Conservation (phyloP, 2,888 invertebrate genomes). For the Nematopogon swammerdamellus region DNA sequence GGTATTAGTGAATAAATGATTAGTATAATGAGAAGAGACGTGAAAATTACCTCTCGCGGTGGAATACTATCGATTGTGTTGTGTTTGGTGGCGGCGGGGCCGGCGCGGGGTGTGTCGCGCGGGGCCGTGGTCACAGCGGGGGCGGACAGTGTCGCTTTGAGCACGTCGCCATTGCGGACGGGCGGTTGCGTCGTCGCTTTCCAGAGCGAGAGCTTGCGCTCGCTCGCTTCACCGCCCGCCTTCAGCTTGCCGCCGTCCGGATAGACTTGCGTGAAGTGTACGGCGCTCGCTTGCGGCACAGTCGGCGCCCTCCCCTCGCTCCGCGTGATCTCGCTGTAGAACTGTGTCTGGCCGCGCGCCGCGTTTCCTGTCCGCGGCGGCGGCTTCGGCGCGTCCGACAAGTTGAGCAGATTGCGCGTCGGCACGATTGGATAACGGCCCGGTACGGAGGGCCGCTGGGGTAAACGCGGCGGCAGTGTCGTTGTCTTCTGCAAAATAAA, state of each 20-base stretch:
- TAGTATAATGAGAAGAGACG: no score
- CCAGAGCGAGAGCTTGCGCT: slow-evolving; percentile 19
- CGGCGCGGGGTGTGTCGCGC: no score
- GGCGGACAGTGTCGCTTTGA: no score
- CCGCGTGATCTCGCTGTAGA: slow-evolving; percentile 43
- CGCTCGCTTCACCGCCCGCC: slow-evolving; percentile 33
- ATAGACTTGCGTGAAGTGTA: slow-evolving; percentile 34
- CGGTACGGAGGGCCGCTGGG: slow-evolving; percentile 42
- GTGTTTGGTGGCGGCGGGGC: no score
- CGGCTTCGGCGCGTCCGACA: slow-evolving; percentile 40
- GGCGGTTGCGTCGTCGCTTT: neutral
- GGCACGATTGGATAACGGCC: slow-evolving; percentile 44
- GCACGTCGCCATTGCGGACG: slow-evolving; percentile 12
- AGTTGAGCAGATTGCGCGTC: slow-evolving; percentile 41
- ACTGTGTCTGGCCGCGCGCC: slow-evolving; percentile 27
- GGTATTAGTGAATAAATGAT: no score
- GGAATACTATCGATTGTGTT: no score
- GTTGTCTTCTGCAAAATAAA: slow-evolving; percentile 51
- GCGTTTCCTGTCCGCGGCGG: slow-evolving; percentile 31
- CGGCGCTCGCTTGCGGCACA: slow-evolving; percentile 53
- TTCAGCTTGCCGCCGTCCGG: slow-evolving; percentile 38
- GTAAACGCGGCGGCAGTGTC: slow-evolving; percentile 44
- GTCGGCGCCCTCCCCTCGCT: slow-evolving; percentile 26
- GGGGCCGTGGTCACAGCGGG: no score
- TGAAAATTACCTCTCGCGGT: no score